Evolutionary conservation across 2,113 vertebrate species (phyloP).

Genomic region (Andinoacara biseriatus): DNA sequence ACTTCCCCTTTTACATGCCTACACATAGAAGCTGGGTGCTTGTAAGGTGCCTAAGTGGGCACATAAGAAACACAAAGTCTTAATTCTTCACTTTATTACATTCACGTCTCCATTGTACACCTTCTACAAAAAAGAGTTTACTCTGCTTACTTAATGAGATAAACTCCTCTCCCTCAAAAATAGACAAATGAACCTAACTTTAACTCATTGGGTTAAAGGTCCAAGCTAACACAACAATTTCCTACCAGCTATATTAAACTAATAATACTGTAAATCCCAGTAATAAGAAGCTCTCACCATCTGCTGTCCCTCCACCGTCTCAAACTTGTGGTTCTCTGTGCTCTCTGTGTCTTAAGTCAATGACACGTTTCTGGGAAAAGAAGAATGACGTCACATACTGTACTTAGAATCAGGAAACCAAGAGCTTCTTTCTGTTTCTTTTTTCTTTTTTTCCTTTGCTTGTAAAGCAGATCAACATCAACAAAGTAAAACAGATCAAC

Average conservation of each 20-base stretch:
- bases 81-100: background rate
- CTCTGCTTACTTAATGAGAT: background rate
- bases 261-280: background rate
- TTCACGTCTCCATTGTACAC: background rate
- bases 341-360: background rate
- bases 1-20: constrained; percentile 54
- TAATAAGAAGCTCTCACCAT: constrained; percentile 33
- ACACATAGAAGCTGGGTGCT: background rate
- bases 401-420: constrained; percentile 37
- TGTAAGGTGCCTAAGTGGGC: background rate
- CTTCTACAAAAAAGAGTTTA: background rate
- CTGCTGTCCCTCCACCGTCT: background rate
- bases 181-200: background rate
- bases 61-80: background rate
- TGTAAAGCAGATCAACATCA: background rate
- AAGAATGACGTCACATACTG: constrained; percentile 49
- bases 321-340: background rate
- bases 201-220: background rate
- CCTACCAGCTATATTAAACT: background rate
- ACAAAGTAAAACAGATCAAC: background rate
- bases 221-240: background rate
- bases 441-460: background rate
- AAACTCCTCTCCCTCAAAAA: background rate
- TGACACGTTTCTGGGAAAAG: constrained; percentile 51
- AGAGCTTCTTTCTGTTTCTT: background rate